A percentile compares a stretch with the other conserved stretches of the same genome.
Evolutionary conservation across 2,888 invertebrate genomes (phyloP).

Genomic region (Pristionchus entomophagus): DNA sequence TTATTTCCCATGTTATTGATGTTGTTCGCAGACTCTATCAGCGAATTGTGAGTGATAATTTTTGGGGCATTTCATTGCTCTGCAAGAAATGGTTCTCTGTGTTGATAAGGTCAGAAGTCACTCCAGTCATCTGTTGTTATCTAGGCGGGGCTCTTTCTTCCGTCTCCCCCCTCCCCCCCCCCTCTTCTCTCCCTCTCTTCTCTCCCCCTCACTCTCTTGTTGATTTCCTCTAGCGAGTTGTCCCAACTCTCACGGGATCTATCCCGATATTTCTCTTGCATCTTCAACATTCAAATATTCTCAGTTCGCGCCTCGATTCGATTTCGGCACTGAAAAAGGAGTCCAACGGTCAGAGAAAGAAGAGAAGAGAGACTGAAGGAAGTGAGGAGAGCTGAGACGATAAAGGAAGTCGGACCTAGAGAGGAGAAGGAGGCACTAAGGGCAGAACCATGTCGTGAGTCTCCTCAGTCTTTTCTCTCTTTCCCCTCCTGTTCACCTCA

Average conservation of each 20-base stretch:
- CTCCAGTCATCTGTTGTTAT: neutral
- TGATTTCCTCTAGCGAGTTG: neutral
- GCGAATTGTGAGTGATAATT: too few relatives aligned
- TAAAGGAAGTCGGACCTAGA: neutral
- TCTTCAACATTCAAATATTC: neutral
- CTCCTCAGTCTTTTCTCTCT: neutral
- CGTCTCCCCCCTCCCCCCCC: neutral
- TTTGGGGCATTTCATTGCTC: too few relatives aligned
- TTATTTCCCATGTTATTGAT: too few relatives aligned
- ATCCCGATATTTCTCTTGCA: neutral
- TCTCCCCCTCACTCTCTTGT: slow-evolving; percentile 10
- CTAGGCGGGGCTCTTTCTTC: neutral
- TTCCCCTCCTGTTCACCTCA: neutral
- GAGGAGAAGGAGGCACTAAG: slow-evolving; percentile 5
- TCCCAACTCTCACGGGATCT: neutral
- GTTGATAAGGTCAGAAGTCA: slow-evolving; percentile 15
- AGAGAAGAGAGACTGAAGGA: neutral
- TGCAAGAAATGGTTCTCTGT: too few relatives aligned
- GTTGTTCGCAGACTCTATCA: too few relatives aligned
- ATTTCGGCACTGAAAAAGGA: neutral
- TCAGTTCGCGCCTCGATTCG: neutral
- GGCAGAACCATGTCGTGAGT: slow-evolving; percentile 22
- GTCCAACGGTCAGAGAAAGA: neutral
- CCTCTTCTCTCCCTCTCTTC: neutral
- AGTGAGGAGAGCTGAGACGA: neutral